Percentiles rank a stretch among this genome's conserved stretches.
These are phyloP conservation scores for Prunella fulvescens DNA, from an alignment of 2,113 vertebrate species.

Conservation along the genomic window DNA sequence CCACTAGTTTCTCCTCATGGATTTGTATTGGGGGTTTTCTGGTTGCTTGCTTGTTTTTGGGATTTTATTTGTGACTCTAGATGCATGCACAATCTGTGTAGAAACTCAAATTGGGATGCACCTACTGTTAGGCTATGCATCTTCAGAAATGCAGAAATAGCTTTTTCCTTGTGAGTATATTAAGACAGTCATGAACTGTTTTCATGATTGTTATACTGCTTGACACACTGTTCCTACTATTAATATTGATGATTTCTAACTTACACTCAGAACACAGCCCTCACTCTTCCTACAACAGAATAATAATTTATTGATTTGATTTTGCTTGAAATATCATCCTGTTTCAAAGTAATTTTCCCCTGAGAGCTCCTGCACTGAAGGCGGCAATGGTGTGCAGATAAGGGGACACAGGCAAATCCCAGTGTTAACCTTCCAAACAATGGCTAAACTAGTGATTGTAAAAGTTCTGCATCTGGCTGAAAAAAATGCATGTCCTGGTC, in stretches of 20 bases:
- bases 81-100: not conserved
- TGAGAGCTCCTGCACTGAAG: not conserved
- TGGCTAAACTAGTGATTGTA: not conserved
- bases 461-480: not conserved
- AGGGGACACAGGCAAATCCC: not conserved
- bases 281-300: not conserved
- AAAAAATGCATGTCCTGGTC: not conserved
- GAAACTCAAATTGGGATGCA: not conserved
- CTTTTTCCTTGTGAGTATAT: not conserved
- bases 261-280: not conserved
- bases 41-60: not conserved
- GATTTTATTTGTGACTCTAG: not conserved
- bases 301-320: not conserved
- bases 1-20: not conserved
- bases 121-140: not conserved
- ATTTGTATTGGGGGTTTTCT: not conserved
- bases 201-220: not conserved
- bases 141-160: not conserved
- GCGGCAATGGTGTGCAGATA: not conserved
- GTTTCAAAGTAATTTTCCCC: not conserved
- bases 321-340: not conserved
- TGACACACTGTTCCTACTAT: not conserved
- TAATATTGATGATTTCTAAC: conserved; percentile 36
- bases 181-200: not conserved
- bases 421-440: not conserved